Percentiles rank a stretch among this genome's conserved stretches.
These are phyloP conservation scores for Centropristis striata DNA, from an alignment of 2,113 vertebrate species.

Conservation along the genomic window DNA sequence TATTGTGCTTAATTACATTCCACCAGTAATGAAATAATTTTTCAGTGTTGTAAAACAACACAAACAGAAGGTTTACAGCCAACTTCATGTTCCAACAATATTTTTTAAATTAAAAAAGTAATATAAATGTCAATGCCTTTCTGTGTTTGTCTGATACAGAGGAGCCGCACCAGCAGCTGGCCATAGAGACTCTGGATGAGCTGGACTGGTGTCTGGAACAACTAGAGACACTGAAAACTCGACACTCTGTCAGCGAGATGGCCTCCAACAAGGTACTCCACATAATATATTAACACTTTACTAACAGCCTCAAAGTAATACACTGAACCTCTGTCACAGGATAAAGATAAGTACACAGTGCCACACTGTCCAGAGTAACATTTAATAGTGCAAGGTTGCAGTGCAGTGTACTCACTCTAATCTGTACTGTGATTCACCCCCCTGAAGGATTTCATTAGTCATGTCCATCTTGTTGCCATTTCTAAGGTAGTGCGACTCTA, in stretches of 20 bases:
- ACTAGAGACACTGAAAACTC: slow-evolving; percentile 93
- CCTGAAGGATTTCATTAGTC: slow-evolving; percentile 31
- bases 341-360: neutral
- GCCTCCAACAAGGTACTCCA: slow-evolving; percentile 87
- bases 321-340: neutral
- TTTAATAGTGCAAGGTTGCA: neutral
- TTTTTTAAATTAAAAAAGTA: neutral
- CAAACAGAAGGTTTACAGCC: neutral
- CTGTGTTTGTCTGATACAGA: slow-evolving; percentile 82
- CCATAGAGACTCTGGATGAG: slow-evolving; percentile 93
- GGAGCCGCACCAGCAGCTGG: slow-evolving; percentile 90
- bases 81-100: neutral
- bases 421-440: slow-evolving; percentile 9
- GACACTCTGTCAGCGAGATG: slow-evolving; percentile 90
- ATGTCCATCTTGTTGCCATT: slow-evolving; percentile 28
- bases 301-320: neutral
- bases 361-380: neutral
- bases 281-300: neutral
- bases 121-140: slow-evolving; percentile 3
- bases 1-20: neutral
- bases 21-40: neutral
- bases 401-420: neutral
- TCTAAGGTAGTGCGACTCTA: slow-evolving; percentile 10
- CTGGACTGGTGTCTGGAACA: slow-evolving; percentile 98
- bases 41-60: neutral